Evolutionary conservation across 2,797 vertebrate genomes (phyloP).

Genomic region (Mormyrops attenuatus): DNA sequence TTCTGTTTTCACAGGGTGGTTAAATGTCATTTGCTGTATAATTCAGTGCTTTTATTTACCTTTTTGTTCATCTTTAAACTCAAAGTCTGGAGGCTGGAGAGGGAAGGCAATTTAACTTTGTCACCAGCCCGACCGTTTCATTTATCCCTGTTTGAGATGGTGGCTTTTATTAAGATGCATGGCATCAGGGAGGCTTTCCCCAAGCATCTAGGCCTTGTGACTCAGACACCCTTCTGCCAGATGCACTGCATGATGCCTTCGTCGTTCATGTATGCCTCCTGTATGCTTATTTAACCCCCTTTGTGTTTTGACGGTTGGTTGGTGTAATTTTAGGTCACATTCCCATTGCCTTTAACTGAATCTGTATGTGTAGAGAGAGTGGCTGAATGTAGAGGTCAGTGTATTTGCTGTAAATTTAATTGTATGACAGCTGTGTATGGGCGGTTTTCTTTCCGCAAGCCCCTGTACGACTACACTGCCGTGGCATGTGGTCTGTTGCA

Average conservation of each 20-base stretch:
- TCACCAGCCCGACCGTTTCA: background rate
- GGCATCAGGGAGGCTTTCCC: background rate
- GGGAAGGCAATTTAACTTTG: background rate
- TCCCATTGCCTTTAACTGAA: background rate
- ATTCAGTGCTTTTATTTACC: constrained; percentile 5
- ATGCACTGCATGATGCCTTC: background rate
- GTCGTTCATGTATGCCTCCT: background rate
- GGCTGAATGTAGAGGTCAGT: background rate
- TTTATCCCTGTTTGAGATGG: background rate
- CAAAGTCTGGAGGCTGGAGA: background rate
- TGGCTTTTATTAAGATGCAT: background rate
- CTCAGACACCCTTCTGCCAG: background rate
- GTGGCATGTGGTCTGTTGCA: background rate
- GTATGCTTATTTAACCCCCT: background rate
- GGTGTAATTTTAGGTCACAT: background rate
- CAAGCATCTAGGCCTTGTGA: background rate
- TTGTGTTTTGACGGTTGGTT: background rate
- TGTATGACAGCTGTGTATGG: background rate
- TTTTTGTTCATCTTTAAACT: background rate
- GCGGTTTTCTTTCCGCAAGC: background rate
- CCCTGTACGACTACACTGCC: background rate
- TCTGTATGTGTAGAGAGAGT: background rate
- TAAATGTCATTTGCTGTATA: background rate
- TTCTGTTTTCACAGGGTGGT: background rate
- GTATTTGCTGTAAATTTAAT: background rate